Percentiles rank a stretch among this genome's conserved stretches.
Evolutionary conservation across 2,888 invertebrate genomes (phyloP).

Genomic region (Eristalis intricaria): DNA sequence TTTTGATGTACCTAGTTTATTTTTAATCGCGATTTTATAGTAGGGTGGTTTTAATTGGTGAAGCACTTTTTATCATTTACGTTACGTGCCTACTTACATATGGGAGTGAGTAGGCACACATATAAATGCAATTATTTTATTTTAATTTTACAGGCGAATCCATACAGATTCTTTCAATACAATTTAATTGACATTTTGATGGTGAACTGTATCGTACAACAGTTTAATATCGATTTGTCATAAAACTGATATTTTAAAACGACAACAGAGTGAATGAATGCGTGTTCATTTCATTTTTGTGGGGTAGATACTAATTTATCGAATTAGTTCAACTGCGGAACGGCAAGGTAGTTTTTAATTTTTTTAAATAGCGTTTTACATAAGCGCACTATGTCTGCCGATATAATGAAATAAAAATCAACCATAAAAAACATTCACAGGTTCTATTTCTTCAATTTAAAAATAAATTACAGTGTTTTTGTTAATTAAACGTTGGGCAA

Average conservation of each 20-base stretch:
- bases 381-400: neutral
- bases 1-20: too few relatives aligned
- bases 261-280: constrained; percentile 33
- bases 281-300: constrained; percentile 53
- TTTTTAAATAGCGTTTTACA: too few relatives aligned
- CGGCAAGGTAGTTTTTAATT: too few relatives aligned
- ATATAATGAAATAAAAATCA: constrained; percentile 24
- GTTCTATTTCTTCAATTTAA: too few relatives aligned
- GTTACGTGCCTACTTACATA: too few relatives aligned
- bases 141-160: constrained; percentile 21
- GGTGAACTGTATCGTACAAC: constrained; percentile 38
- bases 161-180: constrained; percentile 41
- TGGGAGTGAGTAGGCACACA: too few relatives aligned
- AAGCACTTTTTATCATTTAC: neutral
- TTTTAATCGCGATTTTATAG: too few relatives aligned
- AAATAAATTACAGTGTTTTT: too few relatives aligned
- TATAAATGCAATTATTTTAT: constrained; percentile 9
- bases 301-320: constrained; percentile 66
- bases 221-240: constrained; percentile 41
- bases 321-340: constrained; percentile 54
- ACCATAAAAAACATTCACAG: too few relatives aligned
- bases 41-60: neutral
- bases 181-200: constrained; percentile 60
- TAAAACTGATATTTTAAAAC: constrained; percentile 37
- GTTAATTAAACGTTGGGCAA: too few relatives aligned